A percentile compares a stretch with the other conserved stretches of the same genome.
Evolutionary conservation across 2,888 invertebrate genomes (phyloP).

Genomic region (Pristionchus exspectatus): DNA sequence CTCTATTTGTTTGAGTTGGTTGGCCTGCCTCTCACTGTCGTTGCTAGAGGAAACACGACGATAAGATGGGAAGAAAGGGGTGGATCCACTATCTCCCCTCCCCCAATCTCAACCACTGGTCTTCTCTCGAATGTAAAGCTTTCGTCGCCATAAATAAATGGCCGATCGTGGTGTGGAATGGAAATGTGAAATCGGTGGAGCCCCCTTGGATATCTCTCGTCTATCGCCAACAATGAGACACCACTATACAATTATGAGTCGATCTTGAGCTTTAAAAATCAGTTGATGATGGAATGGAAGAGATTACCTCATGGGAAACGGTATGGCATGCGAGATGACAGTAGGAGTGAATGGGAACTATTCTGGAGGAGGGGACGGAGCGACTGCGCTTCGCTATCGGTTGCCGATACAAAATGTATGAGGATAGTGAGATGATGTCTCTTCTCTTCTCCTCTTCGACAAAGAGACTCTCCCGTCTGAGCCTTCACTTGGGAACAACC

Average conservation of each 20-base stretch:
- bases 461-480: not conserved
- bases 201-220: not conserved
- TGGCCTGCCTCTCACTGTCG: not conserved
- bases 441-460: slow-evolving; percentile 2
- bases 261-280: not conserved
- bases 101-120: not conserved
- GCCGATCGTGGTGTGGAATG: not conserved
- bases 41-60: not conserved
- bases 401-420: slow-evolving; percentile 48
- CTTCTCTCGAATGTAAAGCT: not conserved
- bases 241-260: not conserved
- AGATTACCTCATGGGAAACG: slow-evolving; percentile 16
- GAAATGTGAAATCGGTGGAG: not conserved
- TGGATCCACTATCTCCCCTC: not conserved
- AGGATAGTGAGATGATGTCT: slow-evolving; percentile 50
- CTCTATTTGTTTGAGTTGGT: not conserved
- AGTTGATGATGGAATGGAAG: not conserved
- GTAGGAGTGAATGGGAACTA: not conserved
- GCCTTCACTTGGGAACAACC: slow-evolving; percentile 35
- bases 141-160: not conserved
- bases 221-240: not conserved
- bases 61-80: not conserved
- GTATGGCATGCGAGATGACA: not conserved
- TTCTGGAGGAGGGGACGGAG: not conserved
- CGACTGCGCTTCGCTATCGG: not conserved